Evolutionary conservation across 53 echinoderm and acorn worm genomes (phyloP).

Genomic region (Echinarachnius parma): DNA sequence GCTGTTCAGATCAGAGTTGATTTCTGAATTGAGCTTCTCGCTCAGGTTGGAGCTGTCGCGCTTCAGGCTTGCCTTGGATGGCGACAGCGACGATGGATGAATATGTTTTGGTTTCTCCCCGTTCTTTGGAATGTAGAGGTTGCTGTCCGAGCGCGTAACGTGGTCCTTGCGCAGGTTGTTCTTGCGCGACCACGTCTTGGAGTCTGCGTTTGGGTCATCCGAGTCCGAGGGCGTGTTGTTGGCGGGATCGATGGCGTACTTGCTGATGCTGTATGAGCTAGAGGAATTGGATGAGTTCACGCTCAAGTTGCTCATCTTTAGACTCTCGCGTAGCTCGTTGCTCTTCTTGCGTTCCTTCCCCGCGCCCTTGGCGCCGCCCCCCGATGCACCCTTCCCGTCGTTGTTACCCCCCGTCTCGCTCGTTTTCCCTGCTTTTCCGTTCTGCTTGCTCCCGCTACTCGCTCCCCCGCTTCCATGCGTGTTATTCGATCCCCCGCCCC

Average conservation of each 20-base stretch:
- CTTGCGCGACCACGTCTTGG: constrained; percentile 77
- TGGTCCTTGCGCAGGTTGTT: constrained; percentile 61
- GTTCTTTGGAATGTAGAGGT: constrained; percentile 79
- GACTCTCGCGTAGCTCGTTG: constrained; percentile 91
- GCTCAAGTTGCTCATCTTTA: constrained; percentile 92
- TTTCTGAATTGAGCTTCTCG: constrained; percentile 60
- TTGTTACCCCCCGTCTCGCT: constrained; percentile 56
- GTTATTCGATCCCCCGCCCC: constrained; percentile 63
- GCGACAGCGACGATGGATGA: constrained; percentile 56
- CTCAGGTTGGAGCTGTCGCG: constrained; percentile 67
- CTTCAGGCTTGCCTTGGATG: constrained; percentile 71
- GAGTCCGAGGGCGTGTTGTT: constrained; percentile 96
- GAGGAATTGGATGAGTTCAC: constrained; percentile 92
- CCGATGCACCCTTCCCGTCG: constrained; percentile 30
- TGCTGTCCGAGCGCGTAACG: constrained; percentile 68
- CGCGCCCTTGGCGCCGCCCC: constrained; percentile 42
- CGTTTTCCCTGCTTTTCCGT: constrained; percentile 52
- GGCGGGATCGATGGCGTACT: constrained; percentile 96
- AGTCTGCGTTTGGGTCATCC: constrained; percentile 72
- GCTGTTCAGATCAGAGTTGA: constrained; percentile 95
- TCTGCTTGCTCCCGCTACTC: constrained; percentile 47
- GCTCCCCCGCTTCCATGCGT: constrained; percentile 26
- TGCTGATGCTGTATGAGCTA: constrained; percentile 94
- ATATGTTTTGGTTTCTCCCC: constrained; percentile 51
- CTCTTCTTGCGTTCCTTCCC: constrained; percentile 75